These are phyloP conservation scores for Anadara kagoshimensis DNA, from an alignment of 1,140 invertebrate species.

Conservation along the genomic window DNA sequence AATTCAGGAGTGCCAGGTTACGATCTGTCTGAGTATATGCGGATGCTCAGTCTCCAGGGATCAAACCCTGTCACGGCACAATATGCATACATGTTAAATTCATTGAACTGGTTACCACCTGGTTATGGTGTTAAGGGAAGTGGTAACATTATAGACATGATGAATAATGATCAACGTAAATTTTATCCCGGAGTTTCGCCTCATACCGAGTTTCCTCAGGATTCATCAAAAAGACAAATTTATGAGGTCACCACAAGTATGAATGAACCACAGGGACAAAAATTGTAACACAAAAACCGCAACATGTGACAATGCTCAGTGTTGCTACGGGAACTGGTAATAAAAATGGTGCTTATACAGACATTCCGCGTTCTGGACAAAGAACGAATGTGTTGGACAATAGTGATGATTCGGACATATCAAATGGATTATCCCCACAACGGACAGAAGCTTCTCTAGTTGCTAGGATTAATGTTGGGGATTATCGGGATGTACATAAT, in stretches of 20 bases:
- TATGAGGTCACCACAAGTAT: too few species aligned
- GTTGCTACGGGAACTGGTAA: not conserved
- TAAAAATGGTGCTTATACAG: slow-evolving; percentile 6
- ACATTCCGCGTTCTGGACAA: slow-evolving; percentile 15
- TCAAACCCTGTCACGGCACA: slow-evolving; percentile 29
- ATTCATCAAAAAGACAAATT: too few species aligned
- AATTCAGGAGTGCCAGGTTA: slow-evolving; percentile 37
- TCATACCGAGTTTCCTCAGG: too few species aligned
- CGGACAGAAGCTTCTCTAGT: slow-evolving; percentile 24
- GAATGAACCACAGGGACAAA: not conserved
- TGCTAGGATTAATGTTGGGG: not conserved
- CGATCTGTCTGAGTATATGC: slow-evolving; percentile 59
- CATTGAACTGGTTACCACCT: slow-evolving; percentile 20
- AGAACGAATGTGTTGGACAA: not conserved
- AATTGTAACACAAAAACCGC: slow-evolving; percentile 12
- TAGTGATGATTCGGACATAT: slow-evolving; percentile 30
- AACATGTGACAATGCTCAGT: not conserved
- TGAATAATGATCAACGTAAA: too few species aligned
- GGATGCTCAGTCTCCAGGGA: slow-evolving; percentile 52
- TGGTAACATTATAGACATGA: too few species aligned
- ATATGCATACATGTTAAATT: slow-evolving; percentile 48
- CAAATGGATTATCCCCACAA: slow-evolving; percentile 32
- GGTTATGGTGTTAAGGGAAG: not conserved
- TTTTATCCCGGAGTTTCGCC: too few species aligned
- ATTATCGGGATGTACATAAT: too few species aligned